Evolutionary conservation across 2,113 vertebrate genomes (phyloP).

Genomic region (Calidris pygmaea): DNA sequence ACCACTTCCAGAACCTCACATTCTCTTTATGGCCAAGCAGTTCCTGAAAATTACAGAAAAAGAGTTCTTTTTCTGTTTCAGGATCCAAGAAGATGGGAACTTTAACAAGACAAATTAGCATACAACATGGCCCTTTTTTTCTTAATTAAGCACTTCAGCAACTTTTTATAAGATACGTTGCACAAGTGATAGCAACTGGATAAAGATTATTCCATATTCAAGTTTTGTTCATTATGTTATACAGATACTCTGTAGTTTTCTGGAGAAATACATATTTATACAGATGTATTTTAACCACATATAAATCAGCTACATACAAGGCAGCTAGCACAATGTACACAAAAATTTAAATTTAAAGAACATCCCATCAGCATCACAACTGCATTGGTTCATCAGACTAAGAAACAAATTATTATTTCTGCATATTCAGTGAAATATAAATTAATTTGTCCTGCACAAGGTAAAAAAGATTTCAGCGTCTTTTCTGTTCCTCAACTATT

Average conservation of each 20-base stretch:
- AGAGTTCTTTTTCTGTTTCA: not conserved
- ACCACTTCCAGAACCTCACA: not conserved
- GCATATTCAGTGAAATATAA: not conserved
- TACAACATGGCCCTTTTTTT: not conserved
- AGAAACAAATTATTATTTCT: not conserved
- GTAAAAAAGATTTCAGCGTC: not conserved
- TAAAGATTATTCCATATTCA: not conserved
- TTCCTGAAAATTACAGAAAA: not conserved
- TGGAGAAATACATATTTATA: rapidly evolving
- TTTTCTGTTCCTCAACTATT: not conserved
- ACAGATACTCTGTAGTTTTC: not conserved
- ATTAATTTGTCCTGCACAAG: not conserved
- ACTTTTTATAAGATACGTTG: not conserved
- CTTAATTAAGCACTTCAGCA: not conserved
- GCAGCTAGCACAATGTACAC: not conserved
- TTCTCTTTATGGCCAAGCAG: not conserved
- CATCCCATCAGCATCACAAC: not conserved
- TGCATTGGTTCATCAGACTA: not conserved
- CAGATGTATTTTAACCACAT: not conserved
- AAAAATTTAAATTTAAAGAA: not conserved
- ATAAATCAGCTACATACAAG: not conserved
- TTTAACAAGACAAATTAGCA: not conserved
- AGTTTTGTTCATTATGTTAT: not conserved
- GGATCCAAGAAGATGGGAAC: not conserved
- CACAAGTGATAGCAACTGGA: not conserved